phyloP scores from a whole-genome alignment of 2,888 invertebrate genomes.

The Eupithecia subfuscata region DNA sequence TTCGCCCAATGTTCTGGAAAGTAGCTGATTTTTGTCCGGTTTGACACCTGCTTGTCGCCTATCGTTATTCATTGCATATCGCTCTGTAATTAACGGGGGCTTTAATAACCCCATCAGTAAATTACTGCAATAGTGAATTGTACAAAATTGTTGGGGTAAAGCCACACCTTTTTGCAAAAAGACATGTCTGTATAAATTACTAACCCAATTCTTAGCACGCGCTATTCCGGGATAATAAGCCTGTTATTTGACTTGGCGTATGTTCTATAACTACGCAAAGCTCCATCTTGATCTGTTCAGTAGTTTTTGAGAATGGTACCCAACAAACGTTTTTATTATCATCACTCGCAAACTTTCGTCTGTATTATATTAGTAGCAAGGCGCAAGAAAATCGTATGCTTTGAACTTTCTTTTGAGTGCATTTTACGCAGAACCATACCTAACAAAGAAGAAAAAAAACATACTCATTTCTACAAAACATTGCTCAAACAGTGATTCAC shows the following conservation, averaged over 20 bases:
- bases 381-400: no score
- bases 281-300: no score
- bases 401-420: no score
- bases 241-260: no score
- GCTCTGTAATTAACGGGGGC: neutral
- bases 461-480: neutral
- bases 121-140: neutral
- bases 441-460: neutral
- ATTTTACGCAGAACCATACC: neutral
- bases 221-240: neutral
- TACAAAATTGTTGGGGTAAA: neutral
- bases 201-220: neutral
- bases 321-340: no score
- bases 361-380: no score
- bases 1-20: no score
- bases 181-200: neutral
- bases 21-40: neutral
- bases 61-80: neutral
- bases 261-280: no score
- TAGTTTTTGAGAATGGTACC: no score
- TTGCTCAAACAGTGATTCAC: conserved; percentile 20
- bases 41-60: neutral
- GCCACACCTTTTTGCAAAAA: neutral
- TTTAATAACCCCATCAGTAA: neutral
- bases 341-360: no score